These are phyloP conservation scores for Ceriagrion tenellum DNA, from an alignment of 2,888 invertebrate genomes.

Conservation along the genomic window DNA sequence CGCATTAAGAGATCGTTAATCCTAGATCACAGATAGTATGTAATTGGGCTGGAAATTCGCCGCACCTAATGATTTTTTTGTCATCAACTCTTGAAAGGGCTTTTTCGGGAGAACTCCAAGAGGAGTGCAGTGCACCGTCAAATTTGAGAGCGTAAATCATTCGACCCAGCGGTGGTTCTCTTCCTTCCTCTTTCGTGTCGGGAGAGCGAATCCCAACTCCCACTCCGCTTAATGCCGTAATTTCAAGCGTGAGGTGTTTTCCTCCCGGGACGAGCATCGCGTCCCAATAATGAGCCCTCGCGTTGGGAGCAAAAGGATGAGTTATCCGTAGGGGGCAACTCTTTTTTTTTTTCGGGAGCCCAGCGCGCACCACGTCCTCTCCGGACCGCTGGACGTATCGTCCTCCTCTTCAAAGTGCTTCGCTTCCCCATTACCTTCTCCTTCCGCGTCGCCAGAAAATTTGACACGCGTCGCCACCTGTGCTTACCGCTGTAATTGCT, in stretches of 20 bases:
- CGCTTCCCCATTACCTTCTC: neutral
- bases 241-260: slow-evolving; percentile 35
- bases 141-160: slow-evolving; percentile 12
- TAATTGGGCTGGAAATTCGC: neutral
- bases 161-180: neutral
- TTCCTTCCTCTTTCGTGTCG: neutral
- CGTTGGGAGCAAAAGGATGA: neutral
- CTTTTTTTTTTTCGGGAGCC: neutral
- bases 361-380: slow-evolving; percentile 6
- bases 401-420: neutral
- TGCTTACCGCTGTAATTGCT: neutral
- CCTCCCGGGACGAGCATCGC: neutral
- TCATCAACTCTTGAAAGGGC: neutral
- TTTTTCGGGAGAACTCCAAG: neutral
- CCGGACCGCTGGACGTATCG: slow-evolving; percentile 15
- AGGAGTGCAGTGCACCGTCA: neutral
- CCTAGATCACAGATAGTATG: slow-evolving; percentile 16
- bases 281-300: neutral
- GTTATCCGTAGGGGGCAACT: neutral
- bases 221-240: neutral
- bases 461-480: neutral
- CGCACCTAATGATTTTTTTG: slow-evolving; percentile 5
- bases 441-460: neutral
- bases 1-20: slow-evolving; percentile 16
- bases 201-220: neutral